Evolutionary conservation across 2,888 invertebrate genomes (phyloP).

Genomic region (Fragum whitleyi): DNA sequence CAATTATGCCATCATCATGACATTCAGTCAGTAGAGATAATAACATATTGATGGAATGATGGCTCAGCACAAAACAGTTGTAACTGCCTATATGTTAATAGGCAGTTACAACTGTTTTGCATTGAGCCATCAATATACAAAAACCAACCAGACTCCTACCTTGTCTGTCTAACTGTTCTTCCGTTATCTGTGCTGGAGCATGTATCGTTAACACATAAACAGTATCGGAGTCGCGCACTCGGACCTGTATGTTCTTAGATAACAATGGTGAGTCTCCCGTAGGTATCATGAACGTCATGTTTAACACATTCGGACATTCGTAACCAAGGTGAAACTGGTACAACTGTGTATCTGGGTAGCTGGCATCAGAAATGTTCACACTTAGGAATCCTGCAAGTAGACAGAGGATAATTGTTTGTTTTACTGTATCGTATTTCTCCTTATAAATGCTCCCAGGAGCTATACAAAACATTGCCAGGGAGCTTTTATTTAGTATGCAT

Average conservation of each 20-base stretch:
- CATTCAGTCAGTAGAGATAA: too few relatives aligned
- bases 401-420: too few relatives aligned
- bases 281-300: constrained; percentile 77
- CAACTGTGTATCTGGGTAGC: constrained; percentile 72
- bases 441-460: too few relatives aligned
- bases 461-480: too few relatives aligned
- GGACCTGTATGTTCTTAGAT: constrained; percentile 72
- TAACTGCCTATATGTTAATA: too few relatives aligned
- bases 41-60: too few relatives aligned
- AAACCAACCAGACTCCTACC: not conserved
- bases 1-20: too few relatives aligned
- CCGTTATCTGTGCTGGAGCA: constrained; percentile 60
- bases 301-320: constrained; percentile 79
- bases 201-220: constrained; percentile 71
- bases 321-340: constrained; percentile 80
- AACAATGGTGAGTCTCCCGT: constrained; percentile 73
- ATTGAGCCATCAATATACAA: too few relatives aligned
- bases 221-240: constrained; percentile 65
- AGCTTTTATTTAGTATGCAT: too few relatives aligned
- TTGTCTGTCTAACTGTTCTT: constrained; percentile 33
- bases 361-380: constrained; percentile 78
- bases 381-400: constrained; percentile 77
- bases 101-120: too few relatives aligned
- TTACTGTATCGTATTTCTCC: too few relatives aligned
- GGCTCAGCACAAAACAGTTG: too few relatives aligned